Evolutionary conservation across 2,113 vertebrate genomes (phyloP), one percentile per base, ranked within the genome.

Genomic region (Gymnarchus niloticus): DNA sequence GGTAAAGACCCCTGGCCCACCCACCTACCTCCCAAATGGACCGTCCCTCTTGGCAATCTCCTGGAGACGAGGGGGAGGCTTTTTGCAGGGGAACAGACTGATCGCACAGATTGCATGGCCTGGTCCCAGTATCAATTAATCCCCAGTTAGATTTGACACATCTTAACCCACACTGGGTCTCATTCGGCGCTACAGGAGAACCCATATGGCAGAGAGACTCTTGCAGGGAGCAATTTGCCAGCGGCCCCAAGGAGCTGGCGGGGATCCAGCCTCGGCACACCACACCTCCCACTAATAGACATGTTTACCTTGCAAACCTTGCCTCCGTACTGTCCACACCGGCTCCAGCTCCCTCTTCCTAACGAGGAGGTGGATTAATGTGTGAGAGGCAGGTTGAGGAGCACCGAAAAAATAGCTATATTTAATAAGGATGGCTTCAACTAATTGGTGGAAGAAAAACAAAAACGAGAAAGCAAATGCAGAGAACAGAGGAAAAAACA

Each of bases 91-190:
- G 69, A 78, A 90, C 91, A 92, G 90, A 89, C 86, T 89, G 89
- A 89, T 88, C 84, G 89, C 89, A 89, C 90, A 90, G 89, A 91
- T 92, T 90, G 91, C 89, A 88, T 54, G 90, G 92, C 93, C 94
- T 94, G 94, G 94, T 95, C 94, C 94, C 93, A 95, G 91, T 93
- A 95, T 95, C 95, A 96, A 96, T 96, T 96, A 96, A 96, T 94
- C 95, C 94, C 94, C 94, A 95, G 96, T 96, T 96, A 95, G 94
- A 94, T 95, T 84, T 95, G 96, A 96, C 96, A 96, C 94, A 95
- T 94, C 94, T 96, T 97, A 96, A 96, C 96, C 96, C 94, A 92
- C 88, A 83, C 95, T 95, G 95, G 95, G 94, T 95, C 94, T 91
- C 92, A 94, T 95, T 95, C 95, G 93, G 91, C 91, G 93, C 93